Evolutionary conservation across 2,888 invertebrate species (phyloP), one percentile per base, ranked within the genome.

Genomic region (Cylloceria caligata): DNA sequence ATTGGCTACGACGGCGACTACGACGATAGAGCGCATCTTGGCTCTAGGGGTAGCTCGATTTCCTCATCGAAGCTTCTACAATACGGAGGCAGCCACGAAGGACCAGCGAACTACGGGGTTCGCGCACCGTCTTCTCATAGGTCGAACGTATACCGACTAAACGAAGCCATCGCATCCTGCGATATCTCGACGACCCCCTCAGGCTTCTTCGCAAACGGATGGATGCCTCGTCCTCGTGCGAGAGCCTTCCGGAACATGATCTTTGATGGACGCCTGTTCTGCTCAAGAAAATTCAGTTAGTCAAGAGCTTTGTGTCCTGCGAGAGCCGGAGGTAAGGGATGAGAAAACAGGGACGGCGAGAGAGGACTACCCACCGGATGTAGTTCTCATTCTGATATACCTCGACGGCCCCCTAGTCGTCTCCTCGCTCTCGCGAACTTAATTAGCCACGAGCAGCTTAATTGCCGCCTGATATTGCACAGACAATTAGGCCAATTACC

Each of bases 211-310:
- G 19, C 16, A 19, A 3, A 67, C 60, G 71, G 75, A 78, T 49
- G 65, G 64, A 68, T 30, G 60, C 55, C 13, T 67, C 30, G 39
- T 36, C 60, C 11, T 36, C 42, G 60, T 45, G 68, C 39, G 49
- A 36, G 49, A 52, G 16, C 55, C 42, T 45, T 69, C 65, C 57
- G 27, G 67, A 62, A 76, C 75, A 78, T 75, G 90, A 92, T 92
- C 92, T 92, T 92, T 91, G 91, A 92, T 91, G 91, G 91, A 91
- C 90, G 90, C 89, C 88, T 85, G 89, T 87, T 88, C 86, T 89
- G 91, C 91, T 92, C 91, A 92, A 92, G 92, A 92, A 92, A 92
- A 92, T 92, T 92, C 89, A 92, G 91, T 92, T 92, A 92, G 90
- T 89, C 89, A 88, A 86, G 88, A 90, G 91, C 92, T 91, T 92